These are phyloP conservation scores for Seira ritae DNA, from an alignment of 2,888 invertebrate species.

Conservation along the genomic window DNA sequence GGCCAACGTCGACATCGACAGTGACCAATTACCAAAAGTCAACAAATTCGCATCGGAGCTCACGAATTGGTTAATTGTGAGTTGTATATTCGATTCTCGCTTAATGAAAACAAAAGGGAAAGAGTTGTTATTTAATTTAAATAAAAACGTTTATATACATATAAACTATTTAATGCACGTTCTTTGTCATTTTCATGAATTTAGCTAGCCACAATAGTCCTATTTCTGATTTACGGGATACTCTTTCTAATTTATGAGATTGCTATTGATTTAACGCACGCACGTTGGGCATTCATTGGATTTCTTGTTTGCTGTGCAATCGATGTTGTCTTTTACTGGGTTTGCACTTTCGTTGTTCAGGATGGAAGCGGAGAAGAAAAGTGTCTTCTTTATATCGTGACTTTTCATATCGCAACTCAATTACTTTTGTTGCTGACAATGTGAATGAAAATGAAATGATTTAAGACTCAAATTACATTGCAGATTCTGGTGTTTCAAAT, in stretches of 20 bases:
- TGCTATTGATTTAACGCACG: constrained; percentile 26
- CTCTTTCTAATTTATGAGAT: constrained; percentile 29
- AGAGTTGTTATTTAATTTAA: too few relatives aligned
- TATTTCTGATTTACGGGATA: constrained; percentile 25
- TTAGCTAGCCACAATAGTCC: constrained; percentile 10
- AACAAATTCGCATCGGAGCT: constrained; percentile 9
- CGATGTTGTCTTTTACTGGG: constrained; percentile 36
- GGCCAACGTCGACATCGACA: too few relatives aligned
- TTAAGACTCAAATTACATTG: not conserved
- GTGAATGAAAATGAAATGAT: not conserved
- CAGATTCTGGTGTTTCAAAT: constrained; percentile 22
- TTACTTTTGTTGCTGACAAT: too few relatives aligned
- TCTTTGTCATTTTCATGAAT: not conserved
- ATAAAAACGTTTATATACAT: too few relatives aligned
- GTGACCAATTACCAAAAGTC: constrained; percentile 10
- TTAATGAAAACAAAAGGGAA: too few relatives aligned
- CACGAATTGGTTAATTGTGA: constrained; percentile 24
- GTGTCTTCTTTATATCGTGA: constrained; percentile 23
- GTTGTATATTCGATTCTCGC: too few relatives aligned
- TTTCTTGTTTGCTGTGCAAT: constrained; percentile 22
- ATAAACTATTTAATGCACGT: too few relatives aligned
- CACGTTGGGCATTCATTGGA: constrained; percentile 32
- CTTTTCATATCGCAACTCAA: not conserved
- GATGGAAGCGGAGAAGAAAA: constrained; percentile 1
- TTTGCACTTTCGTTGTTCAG: constrained; percentile 28